These are phyloP conservation scores for Clarias fuscus DNA, from an alignment of 2,797 vertebrate genomes.

Conservation along the genomic window DNA sequence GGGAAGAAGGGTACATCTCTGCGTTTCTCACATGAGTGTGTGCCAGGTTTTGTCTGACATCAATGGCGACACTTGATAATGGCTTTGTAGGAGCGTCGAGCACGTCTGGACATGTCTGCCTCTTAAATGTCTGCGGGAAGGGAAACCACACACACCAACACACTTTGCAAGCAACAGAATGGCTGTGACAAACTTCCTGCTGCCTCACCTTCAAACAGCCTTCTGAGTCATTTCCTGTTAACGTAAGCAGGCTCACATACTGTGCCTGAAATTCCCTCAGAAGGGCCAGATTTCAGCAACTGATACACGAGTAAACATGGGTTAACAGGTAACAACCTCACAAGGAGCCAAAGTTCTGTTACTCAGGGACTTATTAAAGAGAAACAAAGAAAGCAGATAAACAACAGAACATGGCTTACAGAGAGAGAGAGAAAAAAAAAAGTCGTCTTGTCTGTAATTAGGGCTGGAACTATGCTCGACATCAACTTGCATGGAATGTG, in stretches of 20 bases:
- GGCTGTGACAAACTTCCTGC: constrained; percentile 52
- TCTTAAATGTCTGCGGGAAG: constrained; percentile 18
- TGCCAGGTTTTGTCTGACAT: constrained; percentile 5
- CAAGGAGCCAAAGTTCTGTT: background rate
- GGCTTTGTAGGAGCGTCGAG: background rate
- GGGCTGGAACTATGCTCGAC: too few species aligned
- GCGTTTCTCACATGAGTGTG: background rate
- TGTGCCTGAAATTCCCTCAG: constrained; percentile 22
- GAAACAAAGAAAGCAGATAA: background rate
- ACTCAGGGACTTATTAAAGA: background rate
- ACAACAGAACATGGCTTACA: background rate
- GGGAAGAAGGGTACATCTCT: background rate
- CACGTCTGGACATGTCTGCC: constrained; percentile 39
- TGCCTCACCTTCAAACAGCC: constrained; percentile 38
- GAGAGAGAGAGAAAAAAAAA: background rate
- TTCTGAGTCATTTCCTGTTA: constrained; percentile 67
- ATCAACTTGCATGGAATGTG: too few species aligned
- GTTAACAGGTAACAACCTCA: background rate
- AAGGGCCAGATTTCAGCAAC: constrained; percentile 12
- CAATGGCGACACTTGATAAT: constrained; percentile 4
- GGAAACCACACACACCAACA: constrained; percentile 38
- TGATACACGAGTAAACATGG: background rate
- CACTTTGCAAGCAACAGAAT: constrained; percentile 38
- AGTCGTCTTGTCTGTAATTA: too few species aligned
- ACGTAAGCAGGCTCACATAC: constrained; percentile 23